Base-by-base conservation (phyloP, 2,888 invertebrate genomes). In the Parnassius orleans region DNA sequence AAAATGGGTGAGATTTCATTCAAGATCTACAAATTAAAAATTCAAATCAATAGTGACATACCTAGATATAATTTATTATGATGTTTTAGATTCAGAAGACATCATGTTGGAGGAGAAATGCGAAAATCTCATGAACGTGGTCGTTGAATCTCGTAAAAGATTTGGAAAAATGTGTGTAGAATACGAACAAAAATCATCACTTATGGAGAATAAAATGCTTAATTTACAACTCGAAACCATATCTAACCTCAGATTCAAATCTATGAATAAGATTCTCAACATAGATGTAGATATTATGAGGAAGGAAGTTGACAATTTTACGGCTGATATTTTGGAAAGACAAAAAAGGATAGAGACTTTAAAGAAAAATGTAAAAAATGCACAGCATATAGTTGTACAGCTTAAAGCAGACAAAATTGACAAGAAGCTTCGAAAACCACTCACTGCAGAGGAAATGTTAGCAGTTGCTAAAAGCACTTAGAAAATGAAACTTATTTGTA, bases 71-170 rank as follows among this genome's bases (percentile, higher is more conserved):
- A 33, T 5, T 33, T 3, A 33, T 33, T 33, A 7, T 33, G 5
- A 33, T 33, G n/a, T 53, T 33, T 71, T 69, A 87, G 86, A 80
- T 54, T 47, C 71, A n/a, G 76, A 78, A 42, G 78, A 83, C 1
- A 51, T 77, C 1, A 66, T 77, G 5, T 65, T 85, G 15, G 83
- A 81, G 68, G 80, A 81, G 2, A 83, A 86, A 74, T 88, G 87
- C 63, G 90, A 90, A 67, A 79, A 87, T 54, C 71, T 90, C 0
- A 87, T 91, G 91, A 85, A 83, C 46, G 71, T 84, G 1, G 89
- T 90, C 0, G 89, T 90, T 10, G 92, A 81, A 78, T 82, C 79
- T 63, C 92, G 91, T 73, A 94, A 84, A 73, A 70, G 76, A 9
- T 87, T 83, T 57, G 84, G 90, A 0, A 86, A 84, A 68, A 81